A percentile compares a stretch with the other conserved stretches of the same genome.
phyloP scores from a whole-genome alignment of 1,140 invertebrate species.

The Cydia amplana region DNA sequence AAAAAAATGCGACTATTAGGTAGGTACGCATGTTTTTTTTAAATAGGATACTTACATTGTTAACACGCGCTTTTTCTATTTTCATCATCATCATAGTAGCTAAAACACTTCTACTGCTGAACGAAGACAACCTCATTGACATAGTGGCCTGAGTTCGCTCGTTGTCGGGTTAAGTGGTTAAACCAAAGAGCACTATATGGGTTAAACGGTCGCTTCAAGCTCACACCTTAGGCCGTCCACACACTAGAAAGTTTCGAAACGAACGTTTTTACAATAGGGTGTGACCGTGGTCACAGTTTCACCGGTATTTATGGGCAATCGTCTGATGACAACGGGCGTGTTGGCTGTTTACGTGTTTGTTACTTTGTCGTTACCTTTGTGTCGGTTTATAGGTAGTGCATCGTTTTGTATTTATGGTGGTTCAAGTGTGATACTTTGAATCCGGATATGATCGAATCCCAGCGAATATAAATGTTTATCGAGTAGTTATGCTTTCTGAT shows the following conservation, averaged over 20 bases:
- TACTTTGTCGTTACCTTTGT: not conserved
- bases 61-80: too few species aligned
- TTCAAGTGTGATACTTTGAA: not conserved
- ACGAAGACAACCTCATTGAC: too few species aligned
- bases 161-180: not conserved
- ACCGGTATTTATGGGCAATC: conserved; percentile 36
- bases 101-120: too few species aligned
- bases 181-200: too few species aligned
- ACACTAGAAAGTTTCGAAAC: conserved; percentile 52
- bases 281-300: conserved; percentile 54
- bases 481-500: too few species aligned
- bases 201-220: conserved; percentile 36
- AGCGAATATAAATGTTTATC: too few species aligned
- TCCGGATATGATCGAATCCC: too few species aligned
- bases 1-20: too few species aligned
- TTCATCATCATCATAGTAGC: too few species aligned
- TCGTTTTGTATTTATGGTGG: not conserved
- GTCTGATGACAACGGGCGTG: conserved; percentile 1
- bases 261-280: conserved; percentile 53
- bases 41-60: too few species aligned
- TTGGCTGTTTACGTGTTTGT: not conserved
- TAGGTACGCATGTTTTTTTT: too few species aligned
- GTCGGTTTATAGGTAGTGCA: not conserved
- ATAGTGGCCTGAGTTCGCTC: not conserved
- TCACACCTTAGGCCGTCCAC: conserved; percentile 34